These are phyloP conservation scores for Sinella curviseta DNA, from an alignment of 1,140 invertebrate genomes.

Conservation along the genomic window DNA sequence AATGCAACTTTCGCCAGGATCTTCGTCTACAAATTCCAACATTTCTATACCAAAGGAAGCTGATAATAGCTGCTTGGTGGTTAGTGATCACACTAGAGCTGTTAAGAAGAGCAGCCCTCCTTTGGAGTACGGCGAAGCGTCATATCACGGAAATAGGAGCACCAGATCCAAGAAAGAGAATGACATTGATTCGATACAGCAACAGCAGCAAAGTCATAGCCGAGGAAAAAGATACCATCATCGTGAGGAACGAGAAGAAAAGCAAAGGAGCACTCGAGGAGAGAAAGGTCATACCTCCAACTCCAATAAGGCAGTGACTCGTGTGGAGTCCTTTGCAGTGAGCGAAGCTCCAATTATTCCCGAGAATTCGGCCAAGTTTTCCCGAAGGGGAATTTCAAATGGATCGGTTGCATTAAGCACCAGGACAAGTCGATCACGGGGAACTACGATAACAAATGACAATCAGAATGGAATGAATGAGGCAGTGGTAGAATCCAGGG, in stretches of 20 bases:
- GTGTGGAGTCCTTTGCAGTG: slow-evolving; percentile 40
- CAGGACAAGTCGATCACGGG: not conserved
- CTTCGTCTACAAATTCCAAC: not conserved
- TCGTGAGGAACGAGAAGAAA: not conserved
- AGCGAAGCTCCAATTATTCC: slow-evolving; percentile 47
- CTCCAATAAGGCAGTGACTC: slow-evolving; percentile 12
- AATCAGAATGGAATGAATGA: not conserved
- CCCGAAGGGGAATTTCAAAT: slow-evolving; percentile 35
- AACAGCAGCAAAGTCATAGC: not conserved
- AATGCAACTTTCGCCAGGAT: not conserved
- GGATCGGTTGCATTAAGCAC: slow-evolving; percentile 4
- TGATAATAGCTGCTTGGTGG: slow-evolving; percentile 40
- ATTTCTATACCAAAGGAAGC: not conserved
- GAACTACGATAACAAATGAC: not conserved
- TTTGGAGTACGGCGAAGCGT: not conserved
- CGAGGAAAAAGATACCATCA: not conserved
- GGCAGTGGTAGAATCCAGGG: slow-evolving; percentile 47
- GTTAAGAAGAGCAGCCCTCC: not conserved
- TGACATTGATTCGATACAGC: slow-evolving; percentile 3
- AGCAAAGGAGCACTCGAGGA: not conserved
- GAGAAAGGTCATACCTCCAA: not conserved
- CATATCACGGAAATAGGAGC: not conserved
- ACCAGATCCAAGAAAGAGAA: not conserved
- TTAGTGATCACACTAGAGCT: slow-evolving; percentile 38
- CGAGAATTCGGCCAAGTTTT: slow-evolving; percentile 40